A percentile compares a stretch with the other conserved stretches of the same genome.
Conservation (phyloP, 1,140 invertebrate genomes). For the Plodia interpunctella region DNA sequence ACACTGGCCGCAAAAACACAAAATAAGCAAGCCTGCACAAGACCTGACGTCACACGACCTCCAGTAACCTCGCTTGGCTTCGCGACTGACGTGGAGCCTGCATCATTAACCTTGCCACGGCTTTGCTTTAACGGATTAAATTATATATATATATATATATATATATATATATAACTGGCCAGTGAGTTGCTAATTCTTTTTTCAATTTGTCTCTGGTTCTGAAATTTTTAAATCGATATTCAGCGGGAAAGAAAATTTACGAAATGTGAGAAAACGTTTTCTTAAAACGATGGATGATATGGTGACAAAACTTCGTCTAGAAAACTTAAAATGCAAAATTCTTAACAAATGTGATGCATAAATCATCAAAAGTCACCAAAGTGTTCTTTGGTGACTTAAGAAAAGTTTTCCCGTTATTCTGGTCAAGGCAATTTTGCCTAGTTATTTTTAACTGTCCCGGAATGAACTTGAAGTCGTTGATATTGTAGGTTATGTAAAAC, state of each 20-base stretch:
- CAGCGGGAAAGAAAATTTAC: no score
- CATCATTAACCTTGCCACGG: background rate
- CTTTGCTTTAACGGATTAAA: background rate
- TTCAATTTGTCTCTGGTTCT: no score
- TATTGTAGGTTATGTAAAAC: background rate
- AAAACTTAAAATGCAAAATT: no score
- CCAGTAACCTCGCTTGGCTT: background rate
- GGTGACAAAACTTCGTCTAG: no score
- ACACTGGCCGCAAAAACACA: background rate
- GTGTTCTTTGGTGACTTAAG: background rate
- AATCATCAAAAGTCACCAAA: no score
- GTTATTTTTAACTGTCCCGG: background rate
- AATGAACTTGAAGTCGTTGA: background rate
- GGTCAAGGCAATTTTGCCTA: background rate
- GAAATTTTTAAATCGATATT: no score
- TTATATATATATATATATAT: no score
- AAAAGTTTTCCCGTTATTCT: background rate
- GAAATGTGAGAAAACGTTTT: no score
- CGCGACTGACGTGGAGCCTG: background rate
- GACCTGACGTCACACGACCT: background rate
- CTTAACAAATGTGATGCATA: no score
- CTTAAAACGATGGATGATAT: no score
- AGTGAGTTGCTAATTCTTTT: no score
- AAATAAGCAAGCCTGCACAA: background rate
- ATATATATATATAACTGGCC: no score